Evolutionary conservation across 2,797 vertebrate species (phyloP), one percentile per base, ranked within the genome.

Genomic region (Enteromius thamalakanensis): DNA sequence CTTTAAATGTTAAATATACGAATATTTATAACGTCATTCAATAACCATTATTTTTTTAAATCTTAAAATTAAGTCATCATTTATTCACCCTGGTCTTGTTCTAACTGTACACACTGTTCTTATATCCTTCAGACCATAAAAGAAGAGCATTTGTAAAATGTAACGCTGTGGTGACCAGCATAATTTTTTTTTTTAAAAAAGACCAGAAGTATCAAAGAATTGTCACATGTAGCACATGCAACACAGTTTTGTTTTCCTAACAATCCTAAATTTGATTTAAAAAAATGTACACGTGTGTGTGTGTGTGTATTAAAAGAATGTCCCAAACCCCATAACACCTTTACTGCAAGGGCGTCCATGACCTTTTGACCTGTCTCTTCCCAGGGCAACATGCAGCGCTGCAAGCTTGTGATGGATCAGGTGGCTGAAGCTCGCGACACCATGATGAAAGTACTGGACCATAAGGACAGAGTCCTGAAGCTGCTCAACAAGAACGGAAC

Each of bases 321-420:
- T 11, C 45, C 45, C 42, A 26, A 47, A 49, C 29, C 42, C 65
- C 5, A 21, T 3, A 21, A 51, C 26, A 72, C 45, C 70, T 21
- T 79, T 19, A 17, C 15, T 23, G 17, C 3, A 71, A 81, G 72
- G 3, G 10, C n/a, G 23, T 64, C 49, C 2, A 21, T 76, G 47
- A 83, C 11, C 19, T 26, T 58, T 45, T 64, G 68, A 53, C 14
- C 21, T 62, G 23, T 55, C 3, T 65, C 15, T 79, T 29, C 62
- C 32, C 93, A 99, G 98, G 98, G 98, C 87, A 99, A 99, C 88
- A 99, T 99, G 97, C 98, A 99, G 92, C 96, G 98, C 90, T 99
- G 98, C 89, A 99, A 99, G 91, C 95, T 99, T 37, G 98, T 99
- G 87, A 99, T 99, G 96, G 98, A 99, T 95, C 98, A 99, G 94